Percentiles rank a stretch among this genome's conserved stretches.
Conservation (phyloP, 2,113 vertebrate species). For the Passer montanus region DNA sequence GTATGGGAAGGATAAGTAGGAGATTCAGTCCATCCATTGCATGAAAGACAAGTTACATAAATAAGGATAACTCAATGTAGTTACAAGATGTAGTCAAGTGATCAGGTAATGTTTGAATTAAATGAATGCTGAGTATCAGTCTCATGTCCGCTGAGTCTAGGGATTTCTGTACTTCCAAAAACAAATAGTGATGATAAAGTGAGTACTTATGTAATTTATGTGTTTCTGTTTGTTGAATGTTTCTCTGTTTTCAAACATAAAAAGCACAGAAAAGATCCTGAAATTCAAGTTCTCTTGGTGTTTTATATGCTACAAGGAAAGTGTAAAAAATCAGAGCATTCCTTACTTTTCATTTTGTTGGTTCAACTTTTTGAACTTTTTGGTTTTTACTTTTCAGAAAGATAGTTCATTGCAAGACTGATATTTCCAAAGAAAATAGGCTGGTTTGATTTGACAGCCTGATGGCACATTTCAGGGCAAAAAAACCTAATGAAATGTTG, state of each 20-base stretch:
- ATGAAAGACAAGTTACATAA: not conserved
- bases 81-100: not conserved
- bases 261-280: not conserved
- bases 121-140: not conserved
- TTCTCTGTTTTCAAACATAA: not conserved
- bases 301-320: not conserved
- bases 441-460: not conserved
- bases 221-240: not conserved
- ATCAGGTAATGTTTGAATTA: not conserved
- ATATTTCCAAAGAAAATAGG: not conserved
- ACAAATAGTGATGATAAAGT: not conserved
- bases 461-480: conserved; percentile 2
- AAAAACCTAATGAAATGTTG: conserved; percentile 33
- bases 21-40: not conserved
- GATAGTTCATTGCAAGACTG: not conserved
- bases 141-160: not conserved
- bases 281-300: not conserved
- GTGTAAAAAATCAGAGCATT: not conserved
- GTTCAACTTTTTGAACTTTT: not conserved
- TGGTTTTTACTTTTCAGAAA: not conserved
- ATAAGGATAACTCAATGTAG: not conserved
- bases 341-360: not conserved
- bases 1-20: not conserved
- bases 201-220: not conserved
- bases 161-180: not conserved